Percentiles rank a stretch among this genome's conserved stretches.
Conservation (phyloP, 2,888 invertebrate species). For the Cactoblastis cactorum region DNA sequence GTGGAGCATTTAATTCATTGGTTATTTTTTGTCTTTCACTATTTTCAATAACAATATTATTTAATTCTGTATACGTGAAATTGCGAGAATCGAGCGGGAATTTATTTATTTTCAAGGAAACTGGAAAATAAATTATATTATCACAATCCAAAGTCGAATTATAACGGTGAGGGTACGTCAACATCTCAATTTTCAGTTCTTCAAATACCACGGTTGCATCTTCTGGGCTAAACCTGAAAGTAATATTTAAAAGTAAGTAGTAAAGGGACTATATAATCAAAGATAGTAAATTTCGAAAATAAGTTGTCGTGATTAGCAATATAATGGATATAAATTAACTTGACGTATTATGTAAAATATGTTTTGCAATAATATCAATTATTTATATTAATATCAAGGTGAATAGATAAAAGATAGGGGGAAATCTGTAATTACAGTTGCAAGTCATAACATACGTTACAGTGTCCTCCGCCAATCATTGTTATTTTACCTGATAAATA, state of each 20-base stretch:
- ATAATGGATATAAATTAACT: too few species aligned
- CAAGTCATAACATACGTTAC: too few species aligned
- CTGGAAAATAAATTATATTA: slow-evolving; percentile 68
- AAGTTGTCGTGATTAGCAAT: too few species aligned
- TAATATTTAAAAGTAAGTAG: neutral
- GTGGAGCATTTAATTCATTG: slow-evolving; percentile 48
- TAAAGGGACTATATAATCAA: too few species aligned
- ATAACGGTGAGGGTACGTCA: slow-evolving; percentile 46
- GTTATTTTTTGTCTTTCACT: slow-evolving; percentile 31
- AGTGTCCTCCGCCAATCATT: too few species aligned
- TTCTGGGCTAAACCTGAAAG: slow-evolving; percentile 61
- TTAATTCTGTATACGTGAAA: slow-evolving; percentile 36
- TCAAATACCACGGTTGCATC: slow-evolving; percentile 57
- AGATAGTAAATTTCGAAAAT: too few species aligned
- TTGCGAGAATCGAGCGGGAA: slow-evolving; percentile 62
- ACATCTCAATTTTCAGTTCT: slow-evolving; percentile 65
- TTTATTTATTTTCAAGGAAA: slow-evolving; percentile 67
- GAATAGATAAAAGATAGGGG: too few species aligned
- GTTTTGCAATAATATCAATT: too few species aligned
- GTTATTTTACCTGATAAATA: too few species aligned
- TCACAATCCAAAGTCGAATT: slow-evolving; percentile 54
- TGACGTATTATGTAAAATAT: too few species aligned
- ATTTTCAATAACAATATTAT: slow-evolving; percentile 13
- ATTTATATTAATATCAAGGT: too few species aligned
- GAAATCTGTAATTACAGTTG: too few species aligned